Evolutionary conservation across 2,113 vertebrate genomes (phyloP).

Genomic region (Cynopterus brachyotis): DNA sequence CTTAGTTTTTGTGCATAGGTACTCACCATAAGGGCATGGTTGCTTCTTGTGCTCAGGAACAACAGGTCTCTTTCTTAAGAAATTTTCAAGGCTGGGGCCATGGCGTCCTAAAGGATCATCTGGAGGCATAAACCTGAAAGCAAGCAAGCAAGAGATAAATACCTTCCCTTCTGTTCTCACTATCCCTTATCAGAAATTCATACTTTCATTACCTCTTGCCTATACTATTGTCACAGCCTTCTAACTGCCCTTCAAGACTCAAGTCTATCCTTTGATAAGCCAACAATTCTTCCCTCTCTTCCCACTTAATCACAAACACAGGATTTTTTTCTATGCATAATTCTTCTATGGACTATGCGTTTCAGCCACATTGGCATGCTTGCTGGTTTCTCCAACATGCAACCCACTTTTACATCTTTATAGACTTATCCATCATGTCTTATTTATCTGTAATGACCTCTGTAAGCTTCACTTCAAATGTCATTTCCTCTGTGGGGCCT

Average conservation of each 20-base stretch:
- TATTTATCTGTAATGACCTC: not conserved
- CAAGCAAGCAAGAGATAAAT: slow-evolving; percentile 27
- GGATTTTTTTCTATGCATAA: slow-evolving; percentile 11
- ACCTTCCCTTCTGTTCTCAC: not conserved
- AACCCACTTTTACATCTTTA: slow-evolving; percentile 19
- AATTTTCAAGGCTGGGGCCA: slow-evolving; percentile 98
- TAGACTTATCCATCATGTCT: slow-evolving; percentile 17
- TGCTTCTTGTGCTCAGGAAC: slow-evolving; percentile 99
- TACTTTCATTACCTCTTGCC: not conserved
- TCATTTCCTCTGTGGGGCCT: not conserved
- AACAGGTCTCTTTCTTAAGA: slow-evolving; percentile 95
- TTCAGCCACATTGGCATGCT: not conserved
- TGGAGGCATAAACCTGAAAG: slow-evolving; percentile 96
- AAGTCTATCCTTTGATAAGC: not conserved
- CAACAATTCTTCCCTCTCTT: not conserved
- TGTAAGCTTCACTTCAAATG: slow-evolving; percentile 43
- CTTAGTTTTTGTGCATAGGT: slow-evolving; percentile 7
- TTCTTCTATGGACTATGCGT: slow-evolving; percentile 3
- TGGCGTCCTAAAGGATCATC: slow-evolving; percentile 98
- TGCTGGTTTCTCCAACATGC: not conserved
- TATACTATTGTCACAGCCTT: not conserved
- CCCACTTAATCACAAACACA: not conserved
- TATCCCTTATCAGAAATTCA: not conserved
- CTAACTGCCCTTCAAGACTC: not conserved
- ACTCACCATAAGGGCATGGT: slow-evolving; percentile 98